Base-by-base conservation (phyloP, 2,113 vertebrate genomes). In the Ochotona curzoniae region DNA sequence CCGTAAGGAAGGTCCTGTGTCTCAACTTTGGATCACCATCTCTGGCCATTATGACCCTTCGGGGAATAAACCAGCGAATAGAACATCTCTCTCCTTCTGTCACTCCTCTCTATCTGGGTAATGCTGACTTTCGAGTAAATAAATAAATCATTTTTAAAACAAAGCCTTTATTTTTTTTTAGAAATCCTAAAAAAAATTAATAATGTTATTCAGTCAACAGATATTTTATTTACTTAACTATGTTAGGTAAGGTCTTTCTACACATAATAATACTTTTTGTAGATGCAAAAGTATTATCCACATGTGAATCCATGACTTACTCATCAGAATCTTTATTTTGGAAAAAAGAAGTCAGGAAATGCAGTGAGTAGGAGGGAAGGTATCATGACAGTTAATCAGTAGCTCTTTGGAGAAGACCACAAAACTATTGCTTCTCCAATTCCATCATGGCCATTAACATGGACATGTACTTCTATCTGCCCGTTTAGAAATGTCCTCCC, bases 181-280 rank as follows among this genome's bases (percentile, higher is more conserved):
- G 49, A 44, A 93, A 26, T 20, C 3, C 13, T 30, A 60, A 69
- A 30, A 74, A 82, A 84, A 87, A 35, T 38, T 64, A 75, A 10
- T 75, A 47, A 78, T 23, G 47, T 87, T 74, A 32, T 63, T 51
- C 35, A 93, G 69, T 90, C 23, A 44, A 28, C 47, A 93, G 83
- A 67, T 71, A 64, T 79, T 60, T 86, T 64, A 84, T 67, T 87
- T 90, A 83, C 47, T 69, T 80, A 25, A 70, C 38, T 84, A 21
- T 80, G 51, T 90, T 49, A 83, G 25, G 79, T 90, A 81, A 54
- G 12, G 25, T n/a, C 11, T 38, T 83, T 81, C 90, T 57, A 76
- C 17, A 83, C 3, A 63, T 28, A 69, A 81, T 71, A 7, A 32
- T 51, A 60, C 32, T 82, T 74, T 95, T 67, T 49, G 18, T 20